Conservation (phyloP, 2,797 vertebrate genomes). For the Onychomys arenicola region DNA sequence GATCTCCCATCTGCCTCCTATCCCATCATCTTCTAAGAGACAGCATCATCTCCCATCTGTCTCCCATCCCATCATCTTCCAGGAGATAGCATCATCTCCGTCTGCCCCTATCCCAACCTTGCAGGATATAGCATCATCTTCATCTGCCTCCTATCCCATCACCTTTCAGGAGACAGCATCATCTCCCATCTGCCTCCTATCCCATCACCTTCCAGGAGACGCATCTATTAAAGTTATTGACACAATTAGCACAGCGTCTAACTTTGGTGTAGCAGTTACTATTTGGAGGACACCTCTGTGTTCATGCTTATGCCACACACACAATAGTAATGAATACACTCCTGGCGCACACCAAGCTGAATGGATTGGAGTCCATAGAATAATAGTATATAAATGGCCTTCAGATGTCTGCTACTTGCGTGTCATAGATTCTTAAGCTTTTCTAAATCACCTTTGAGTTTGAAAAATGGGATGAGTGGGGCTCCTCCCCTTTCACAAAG, state of each 20-base stretch:
- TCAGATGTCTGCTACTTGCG: neutral
- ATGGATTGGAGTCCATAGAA: neutral
- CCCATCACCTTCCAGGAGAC: neutral
- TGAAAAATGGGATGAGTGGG: constrained; percentile 31
- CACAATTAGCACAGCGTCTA: neutral
- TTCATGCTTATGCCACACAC: neutral
- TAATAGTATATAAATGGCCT: neutral
- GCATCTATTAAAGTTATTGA: neutral
- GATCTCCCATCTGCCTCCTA: too few species aligned
- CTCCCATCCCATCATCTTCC: neutral
- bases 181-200: neutral
- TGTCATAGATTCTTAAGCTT: constrained; percentile 40
- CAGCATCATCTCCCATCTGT: neutral
- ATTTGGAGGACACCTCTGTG: neutral
- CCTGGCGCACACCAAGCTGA: neutral
- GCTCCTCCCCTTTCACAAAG: neutral
- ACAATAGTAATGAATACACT: neutral
- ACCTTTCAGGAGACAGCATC: neutral
- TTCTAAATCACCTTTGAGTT: constrained; percentile 8
- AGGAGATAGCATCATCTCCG: neutral
- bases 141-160: too few species aligned
- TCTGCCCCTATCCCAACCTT: too few species aligned
- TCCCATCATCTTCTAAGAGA: too few species aligned
- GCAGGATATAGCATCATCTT: too few species aligned
- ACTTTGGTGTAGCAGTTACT: neutral